Percentiles rank a stretch among this genome's conserved stretches.
Conservation (phyloP, 2,797 vertebrate species). For the Lycodopsis pacificus region DNA sequence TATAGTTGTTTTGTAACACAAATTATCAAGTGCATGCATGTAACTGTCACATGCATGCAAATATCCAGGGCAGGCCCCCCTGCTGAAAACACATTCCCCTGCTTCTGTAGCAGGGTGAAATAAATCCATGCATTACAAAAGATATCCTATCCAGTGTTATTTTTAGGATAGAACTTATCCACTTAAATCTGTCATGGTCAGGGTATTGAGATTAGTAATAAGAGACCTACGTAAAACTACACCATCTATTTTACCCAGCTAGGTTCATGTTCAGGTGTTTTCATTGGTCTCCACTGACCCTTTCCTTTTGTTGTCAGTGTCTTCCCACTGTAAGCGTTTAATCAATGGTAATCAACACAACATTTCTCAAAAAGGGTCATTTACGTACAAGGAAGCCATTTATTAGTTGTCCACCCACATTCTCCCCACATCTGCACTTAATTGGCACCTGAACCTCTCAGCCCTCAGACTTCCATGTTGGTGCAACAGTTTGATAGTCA, state of each 20-base stretch:
- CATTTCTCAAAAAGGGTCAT: conserved; percentile 23
- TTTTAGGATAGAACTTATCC: neutral
- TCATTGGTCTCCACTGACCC: neutral
- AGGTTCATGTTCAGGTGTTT: neutral
- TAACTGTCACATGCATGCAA: neutral
- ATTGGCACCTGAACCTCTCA: conserved; percentile 40
- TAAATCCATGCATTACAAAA: neutral
- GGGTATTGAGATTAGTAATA: neutral
- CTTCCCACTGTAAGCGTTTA: neutral
- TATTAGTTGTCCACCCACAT: conserved; percentile 23
- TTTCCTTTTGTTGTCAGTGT: neutral
- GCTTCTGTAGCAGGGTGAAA: neutral
- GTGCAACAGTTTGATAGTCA: conserved; percentile 28
- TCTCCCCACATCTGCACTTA: conserved; percentile 21
- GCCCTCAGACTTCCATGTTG: conserved; percentile 34
- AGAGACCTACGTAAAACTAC: neutral
- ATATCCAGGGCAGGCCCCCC: neutral
- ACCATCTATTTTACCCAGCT: neutral
- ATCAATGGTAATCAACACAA: neutral
- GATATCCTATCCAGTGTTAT: neutral
- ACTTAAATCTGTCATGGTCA: conserved; percentile 1
- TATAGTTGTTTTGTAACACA: neutral
- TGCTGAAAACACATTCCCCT: neutral
- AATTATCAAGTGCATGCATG: neutral
- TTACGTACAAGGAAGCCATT: conserved; percentile 9